phyloP scores from a whole-genome alignment of 2,113 vertebrate genomes.

The Pseudonaja textilis region DNA sequence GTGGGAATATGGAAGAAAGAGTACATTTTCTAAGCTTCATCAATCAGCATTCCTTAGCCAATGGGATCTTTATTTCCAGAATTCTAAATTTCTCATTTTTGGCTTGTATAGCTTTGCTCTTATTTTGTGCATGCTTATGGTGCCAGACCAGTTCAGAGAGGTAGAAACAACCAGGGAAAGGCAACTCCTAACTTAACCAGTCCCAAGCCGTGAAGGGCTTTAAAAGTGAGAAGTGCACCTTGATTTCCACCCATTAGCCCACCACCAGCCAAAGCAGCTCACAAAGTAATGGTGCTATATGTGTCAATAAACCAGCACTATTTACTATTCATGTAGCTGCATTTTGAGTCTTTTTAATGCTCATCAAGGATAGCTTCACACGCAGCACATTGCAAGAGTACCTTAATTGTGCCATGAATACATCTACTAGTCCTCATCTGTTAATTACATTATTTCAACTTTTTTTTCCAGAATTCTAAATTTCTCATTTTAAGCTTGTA shows the following conservation, averaged over 20 bases:
- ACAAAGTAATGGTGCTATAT: neutral
- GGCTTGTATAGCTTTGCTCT: neutral
- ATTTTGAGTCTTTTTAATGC: neutral
- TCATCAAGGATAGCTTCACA: neutral
- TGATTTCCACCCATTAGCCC: neutral
- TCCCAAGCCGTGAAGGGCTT: neutral
- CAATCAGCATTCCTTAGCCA: neutral
- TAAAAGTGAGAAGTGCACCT: neutral
- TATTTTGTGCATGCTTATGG: neutral
- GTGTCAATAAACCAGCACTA: neutral
- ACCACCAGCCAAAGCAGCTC: neutral
- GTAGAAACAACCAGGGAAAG: neutral
- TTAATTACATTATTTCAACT: neutral
- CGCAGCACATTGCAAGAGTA: neutral
- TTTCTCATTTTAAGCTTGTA: neutral
- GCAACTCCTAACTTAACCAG: neutral
- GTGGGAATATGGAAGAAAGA: neutral
- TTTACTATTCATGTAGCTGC: neutral
- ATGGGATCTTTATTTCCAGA: neutral
- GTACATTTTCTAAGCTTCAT: neutral
- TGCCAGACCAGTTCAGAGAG: neutral
- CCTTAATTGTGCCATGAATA: neutral
- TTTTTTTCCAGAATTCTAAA: neutral
- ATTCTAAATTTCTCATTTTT: neutral
- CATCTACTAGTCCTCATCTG: neutral